These are phyloP conservation scores for Dugesia japonica DNA, from an alignment of 2,888 invertebrate species.

Conservation along the genomic window DNA sequence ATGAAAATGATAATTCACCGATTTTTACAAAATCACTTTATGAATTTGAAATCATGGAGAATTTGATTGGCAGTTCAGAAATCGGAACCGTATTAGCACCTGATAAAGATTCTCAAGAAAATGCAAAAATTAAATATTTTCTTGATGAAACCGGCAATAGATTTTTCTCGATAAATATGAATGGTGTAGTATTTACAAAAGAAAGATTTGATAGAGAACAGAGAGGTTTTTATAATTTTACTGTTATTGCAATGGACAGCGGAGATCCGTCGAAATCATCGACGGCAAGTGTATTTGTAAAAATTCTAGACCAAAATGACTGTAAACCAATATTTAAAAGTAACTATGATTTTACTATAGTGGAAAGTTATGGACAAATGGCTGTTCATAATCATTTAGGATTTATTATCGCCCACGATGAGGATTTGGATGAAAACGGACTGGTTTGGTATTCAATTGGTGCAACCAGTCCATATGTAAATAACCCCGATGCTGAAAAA, in stretches of 20 bases:
- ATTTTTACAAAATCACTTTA: neutral
- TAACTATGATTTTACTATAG: neutral
- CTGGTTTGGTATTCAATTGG: neutral
- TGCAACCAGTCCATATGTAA: neutral
- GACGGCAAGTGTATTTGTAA: neutral
- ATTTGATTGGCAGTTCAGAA: neutral
- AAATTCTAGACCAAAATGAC: neutral
- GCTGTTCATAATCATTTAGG: neutral
- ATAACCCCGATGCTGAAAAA: neutral
- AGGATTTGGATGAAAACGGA: neutral
- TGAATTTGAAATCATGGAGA: neutral
- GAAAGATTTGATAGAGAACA: constrained; percentile 14
- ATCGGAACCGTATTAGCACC: neutral
- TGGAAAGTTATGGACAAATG: neutral
- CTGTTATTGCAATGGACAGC: neutral
- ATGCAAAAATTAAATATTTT: neutral
- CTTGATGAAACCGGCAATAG: neutral
- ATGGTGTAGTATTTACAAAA: neutral
- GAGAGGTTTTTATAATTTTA: neutral
- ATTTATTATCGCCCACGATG: neutral
- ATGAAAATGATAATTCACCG: constrained; percentile 12
- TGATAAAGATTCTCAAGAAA: neutral
- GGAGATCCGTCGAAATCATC: neutral
- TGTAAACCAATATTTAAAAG: constrained; percentile 16
- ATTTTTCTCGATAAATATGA: neutral